phyloP scores from a whole-genome alignment of 2,888 invertebrate genomes.

The Dysmachus trigonus region DNA sequence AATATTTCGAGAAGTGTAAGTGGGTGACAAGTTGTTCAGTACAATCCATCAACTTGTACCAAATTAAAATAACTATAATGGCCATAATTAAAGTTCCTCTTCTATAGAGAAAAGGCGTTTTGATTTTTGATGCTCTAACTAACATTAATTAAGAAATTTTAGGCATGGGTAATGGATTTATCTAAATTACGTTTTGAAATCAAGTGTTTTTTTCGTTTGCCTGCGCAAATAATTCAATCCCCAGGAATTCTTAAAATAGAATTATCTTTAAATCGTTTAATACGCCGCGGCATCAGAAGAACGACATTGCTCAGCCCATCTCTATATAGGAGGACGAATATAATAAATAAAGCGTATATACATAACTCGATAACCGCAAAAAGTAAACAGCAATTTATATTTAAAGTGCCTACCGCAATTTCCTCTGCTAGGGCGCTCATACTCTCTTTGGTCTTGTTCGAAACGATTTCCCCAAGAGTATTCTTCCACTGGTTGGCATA shows the following conservation, averaged over 20 bases:
- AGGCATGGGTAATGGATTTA: too few relatives aligned
- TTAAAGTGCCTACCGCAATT: constrained; percentile 70
- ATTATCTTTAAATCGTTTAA: background rate
- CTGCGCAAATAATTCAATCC: background rate
- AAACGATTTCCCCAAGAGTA: constrained; percentile 75
- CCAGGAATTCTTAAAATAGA: too few relatives aligned
- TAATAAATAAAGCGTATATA: background rate
- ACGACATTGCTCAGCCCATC: background rate
- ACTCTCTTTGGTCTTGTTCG: constrained; percentile 72
- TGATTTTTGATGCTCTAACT: too few relatives aligned
- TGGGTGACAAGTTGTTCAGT: too few relatives aligned
- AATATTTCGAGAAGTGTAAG: too few relatives aligned
- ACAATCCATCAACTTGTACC: too few relatives aligned
- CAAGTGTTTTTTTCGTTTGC: background rate
- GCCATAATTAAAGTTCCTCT: too few relatives aligned
- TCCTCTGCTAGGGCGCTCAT: constrained; percentile 75
- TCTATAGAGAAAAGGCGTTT: too few relatives aligned
- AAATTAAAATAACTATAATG: too few relatives aligned
- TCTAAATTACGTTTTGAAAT: background rate
- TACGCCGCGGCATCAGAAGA: background rate
- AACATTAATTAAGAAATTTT: too few relatives aligned
- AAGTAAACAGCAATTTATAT: background rate
- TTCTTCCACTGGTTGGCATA: constrained; percentile 85
- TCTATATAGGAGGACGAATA: background rate
- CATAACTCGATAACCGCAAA: background rate